Base-by-base conservation (phyloP, 2,797 vertebrate species). In the Notoglanidium macrostoma region DNA sequence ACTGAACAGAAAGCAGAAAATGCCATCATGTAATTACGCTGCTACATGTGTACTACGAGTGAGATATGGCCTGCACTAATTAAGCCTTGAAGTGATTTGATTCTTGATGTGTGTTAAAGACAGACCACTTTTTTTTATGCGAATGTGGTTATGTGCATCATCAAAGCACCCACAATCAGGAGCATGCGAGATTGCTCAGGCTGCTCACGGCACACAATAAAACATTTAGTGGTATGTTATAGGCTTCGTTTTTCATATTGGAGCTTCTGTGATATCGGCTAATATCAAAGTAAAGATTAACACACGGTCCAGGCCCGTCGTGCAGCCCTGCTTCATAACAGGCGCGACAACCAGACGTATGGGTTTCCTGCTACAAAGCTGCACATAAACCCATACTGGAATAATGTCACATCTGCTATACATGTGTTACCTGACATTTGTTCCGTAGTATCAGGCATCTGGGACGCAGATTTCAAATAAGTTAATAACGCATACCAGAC, bases 391-490 rank as follows among this genome's bases (percentile, higher is more conserved):
- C 72, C 65, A 46, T 40, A 21, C 59, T 87, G 76, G 86, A 70
- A 83, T 82, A 89, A 89, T 86, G 82, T 89, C 79, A 87, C 92
- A 92, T 92, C 90, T 93, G 92, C 88, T 87, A 29, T 87, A 85
- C 90, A 92, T 86, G 85, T 93, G 91, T 89, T 88, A 88, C 90
- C 87, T 91, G 90, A 80, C 83, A 68, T 90, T 83, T 89, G 55
- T 79, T 85, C 73, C 44, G 65, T 86, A 63, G 70, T 86, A 88
- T 89, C 88, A 90, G 76, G 61, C 90, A 92, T 92, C 88, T 92
- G 89, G 91, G 92, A 92, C 93, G 93, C 92, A 94, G 92, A 91
- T 89, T 89, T 89, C 91, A 90, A 73, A 0, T 88, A 87, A 86
- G 79, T 87, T 86, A 83, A 87, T 88, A 88, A 82, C 90, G 81